Percentiles rank a stretch among this genome's conserved stretches.
phyloP scores from a whole-genome alignment of 2,113 vertebrate genomes.

The Mobula birostris region DNA sequence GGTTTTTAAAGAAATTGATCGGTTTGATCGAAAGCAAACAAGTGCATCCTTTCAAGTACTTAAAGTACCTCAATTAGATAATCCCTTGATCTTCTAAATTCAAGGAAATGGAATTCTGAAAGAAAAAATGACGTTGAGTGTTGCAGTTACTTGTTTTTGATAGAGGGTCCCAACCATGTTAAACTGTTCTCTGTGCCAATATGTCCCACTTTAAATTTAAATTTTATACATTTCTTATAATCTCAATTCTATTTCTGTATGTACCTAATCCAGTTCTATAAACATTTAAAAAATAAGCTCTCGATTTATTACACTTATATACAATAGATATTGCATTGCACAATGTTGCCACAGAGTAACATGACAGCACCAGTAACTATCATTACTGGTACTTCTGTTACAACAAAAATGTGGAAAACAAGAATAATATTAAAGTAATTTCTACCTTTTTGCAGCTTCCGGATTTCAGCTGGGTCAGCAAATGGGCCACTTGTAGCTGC shows the following conservation, averaged over 20 bases:
- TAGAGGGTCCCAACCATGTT: no score
- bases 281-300: no score
- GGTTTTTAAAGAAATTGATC: no score
- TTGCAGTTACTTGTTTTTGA: no score
- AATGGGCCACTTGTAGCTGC: not conserved
- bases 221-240: not conserved
- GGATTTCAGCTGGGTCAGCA: not conserved
- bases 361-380: not conserved
- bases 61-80: no score
- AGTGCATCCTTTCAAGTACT: no score
- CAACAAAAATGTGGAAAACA: not conserved
- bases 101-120: no score
- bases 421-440: not conserved
- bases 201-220: not conserved
- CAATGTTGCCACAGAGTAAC: not conserved
- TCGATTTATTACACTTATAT: no score
- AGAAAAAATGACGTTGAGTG: no score
- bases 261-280: not conserved
- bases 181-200: not conserved
- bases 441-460: not conserved
- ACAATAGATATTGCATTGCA: not conserved
- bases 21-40: no score
- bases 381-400: not conserved
- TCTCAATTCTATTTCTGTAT: not conserved
- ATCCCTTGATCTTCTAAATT: no score